Conservation (phyloP, 2,797 vertebrate species). For the Avahi laniger region DNA sequence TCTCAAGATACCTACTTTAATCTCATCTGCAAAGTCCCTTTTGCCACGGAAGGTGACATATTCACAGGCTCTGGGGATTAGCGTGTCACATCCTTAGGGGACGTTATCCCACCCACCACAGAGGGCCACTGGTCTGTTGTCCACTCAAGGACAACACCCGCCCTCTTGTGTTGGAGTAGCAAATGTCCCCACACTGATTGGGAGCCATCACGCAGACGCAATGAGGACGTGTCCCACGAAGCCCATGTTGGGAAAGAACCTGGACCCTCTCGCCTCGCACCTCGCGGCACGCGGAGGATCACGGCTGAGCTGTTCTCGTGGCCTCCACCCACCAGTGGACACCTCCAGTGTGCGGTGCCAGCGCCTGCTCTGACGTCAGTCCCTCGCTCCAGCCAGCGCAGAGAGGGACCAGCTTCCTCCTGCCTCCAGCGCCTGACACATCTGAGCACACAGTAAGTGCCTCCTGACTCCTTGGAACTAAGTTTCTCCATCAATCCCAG, state of each 20-base stretch:
- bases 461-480: constrained; percentile 31
- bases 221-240: fast-evolving
- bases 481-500: background rate
- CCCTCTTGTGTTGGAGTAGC: no score
- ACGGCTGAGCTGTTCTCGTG: fast-evolving
- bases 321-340: fast-evolving
- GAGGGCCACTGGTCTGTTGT: fast-evolving
- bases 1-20: background rate
- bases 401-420: fast-evolving
- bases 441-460: background rate
- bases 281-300: fast-evolving
- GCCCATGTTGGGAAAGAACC: fast-evolving
- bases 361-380: fast-evolving
- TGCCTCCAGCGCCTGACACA: fast-evolving
- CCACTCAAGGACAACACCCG: fast-evolving
- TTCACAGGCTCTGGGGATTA: fast-evolving
- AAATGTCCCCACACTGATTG: fast-evolving
- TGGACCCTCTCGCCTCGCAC: fast-evolving
- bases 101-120: fast-evolving
- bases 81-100: background rate
- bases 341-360: fast-evolving
- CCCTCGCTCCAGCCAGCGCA: fast-evolving
- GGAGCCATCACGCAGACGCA: fast-evolving
- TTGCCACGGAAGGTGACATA: fast-evolving
- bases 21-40: no score